Evolutionary conservation across 2,797 vertebrate species (phyloP), one percentile per base, ranked within the genome.

Genomic region (Gymnocypris eckloni): DNA sequence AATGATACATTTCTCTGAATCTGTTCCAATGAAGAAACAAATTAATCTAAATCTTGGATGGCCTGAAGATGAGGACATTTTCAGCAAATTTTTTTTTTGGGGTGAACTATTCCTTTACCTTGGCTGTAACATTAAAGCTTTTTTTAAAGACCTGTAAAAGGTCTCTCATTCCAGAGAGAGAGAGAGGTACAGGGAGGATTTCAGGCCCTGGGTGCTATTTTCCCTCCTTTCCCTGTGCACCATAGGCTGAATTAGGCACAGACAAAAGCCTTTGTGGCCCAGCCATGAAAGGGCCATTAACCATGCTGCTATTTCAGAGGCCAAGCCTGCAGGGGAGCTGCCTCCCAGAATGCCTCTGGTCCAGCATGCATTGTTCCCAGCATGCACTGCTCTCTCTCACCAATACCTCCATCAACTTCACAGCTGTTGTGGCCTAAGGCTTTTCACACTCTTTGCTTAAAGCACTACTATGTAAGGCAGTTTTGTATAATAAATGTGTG

Each of bases 281-380:
- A 91, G 94, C 93, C 95, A 93, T 94, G 95, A 96, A 96, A 97
- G 96, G 94, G 91, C 95, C 95, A 96, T 95, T 95, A 97, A 96
- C 96, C 95, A 90, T 96, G 95, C 96, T 96, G 96, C 84, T 90
- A 93, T 96, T 95, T 95, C 95, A 95, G 96, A 96, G 97, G 96
- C 95, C 93, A 94, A 92, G 95, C 95, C 96, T 91, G 94, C 95
- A 94, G 96, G 94, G 94, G 94, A 94, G 92, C 87, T 81, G 92
- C 93, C 94, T 95, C 95, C 95, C 94, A 95, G 93, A 95, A 96
- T 95, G 94, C 94, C 93, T 86, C 93, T 93, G 92, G 94, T 94
- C 88, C 94, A 95, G 95, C 94, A 95, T 95, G 94, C 93, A 96
- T 76, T 3, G 90, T 92, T 94, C 90, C 90, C 88, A 89, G 84